phyloP scores from a whole-genome alignment of 2,113 vertebrate genomes.

The Anthoscopus minutus region DNA sequence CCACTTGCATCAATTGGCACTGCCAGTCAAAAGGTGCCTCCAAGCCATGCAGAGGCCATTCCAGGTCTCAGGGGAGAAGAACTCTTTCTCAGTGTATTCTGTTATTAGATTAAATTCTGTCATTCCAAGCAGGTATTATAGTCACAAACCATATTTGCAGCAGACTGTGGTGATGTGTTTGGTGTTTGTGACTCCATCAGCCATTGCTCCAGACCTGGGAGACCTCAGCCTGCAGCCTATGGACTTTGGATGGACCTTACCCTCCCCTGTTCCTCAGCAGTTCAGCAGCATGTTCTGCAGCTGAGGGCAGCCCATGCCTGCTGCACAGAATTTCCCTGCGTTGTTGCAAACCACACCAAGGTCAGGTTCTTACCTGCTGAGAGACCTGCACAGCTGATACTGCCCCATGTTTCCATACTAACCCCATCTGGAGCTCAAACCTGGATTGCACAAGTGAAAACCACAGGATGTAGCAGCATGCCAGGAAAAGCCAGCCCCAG shows the following conservation, averaged over 20 bases:
- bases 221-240: neutral
- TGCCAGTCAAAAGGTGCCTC: neutral
- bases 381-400: neutral
- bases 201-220: neutral
- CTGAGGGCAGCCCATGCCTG: neutral
- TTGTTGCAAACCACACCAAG: neutral
- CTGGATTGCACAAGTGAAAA: neutral
- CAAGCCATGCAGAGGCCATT: neutral
- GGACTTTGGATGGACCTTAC: neutral
- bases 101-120: rapidly evolving
- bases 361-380: neutral
- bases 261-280: neutral
- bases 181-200: neutral
- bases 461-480: rapidly evolving
- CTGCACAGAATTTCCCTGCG: neutral
- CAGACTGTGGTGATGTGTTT: neutral
- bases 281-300: neutral
- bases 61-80: neutral
- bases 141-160: neutral
- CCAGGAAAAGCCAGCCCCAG: neutral
- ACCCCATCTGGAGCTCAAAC: rapidly evolving
- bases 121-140: rapidly evolving
- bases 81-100: neutral
- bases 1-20: neutral
- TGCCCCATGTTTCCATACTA: rapidly evolving